These are phyloP conservation scores for Thyatira batis DNA, from an alignment of 2,888 invertebrate species.

Conservation along the genomic window DNA sequence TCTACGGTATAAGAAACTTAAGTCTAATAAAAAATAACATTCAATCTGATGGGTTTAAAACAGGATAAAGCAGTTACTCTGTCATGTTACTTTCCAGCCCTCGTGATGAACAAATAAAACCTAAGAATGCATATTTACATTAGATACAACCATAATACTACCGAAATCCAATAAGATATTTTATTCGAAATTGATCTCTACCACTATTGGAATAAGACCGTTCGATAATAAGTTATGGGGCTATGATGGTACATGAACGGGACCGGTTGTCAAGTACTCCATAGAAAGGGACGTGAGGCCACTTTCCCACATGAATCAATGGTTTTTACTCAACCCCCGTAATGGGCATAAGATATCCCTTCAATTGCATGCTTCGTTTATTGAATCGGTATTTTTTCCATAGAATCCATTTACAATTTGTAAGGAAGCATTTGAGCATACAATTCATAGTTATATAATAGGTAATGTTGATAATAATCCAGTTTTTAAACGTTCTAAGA, in stretches of 20 bases:
- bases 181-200: background rate
- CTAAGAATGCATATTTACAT: background rate
- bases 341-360: slow-evolving; percentile 12
- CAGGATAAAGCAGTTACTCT: background rate
- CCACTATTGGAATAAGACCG: background rate
- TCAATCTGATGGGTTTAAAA: too few relatives aligned
- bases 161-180: background rate
- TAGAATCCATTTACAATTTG: background rate
- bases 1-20: too few relatives aligned
- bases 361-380: slow-evolving; percentile 1
- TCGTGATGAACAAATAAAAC: background rate
- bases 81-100: background rate
- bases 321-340: slow-evolving; percentile 45
- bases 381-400: background rate
- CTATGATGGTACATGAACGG: slow-evolving; percentile 9
- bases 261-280: slow-evolving; percentile 42
- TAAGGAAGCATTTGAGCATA: background rate
- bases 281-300: slow-evolving; percentile 54
- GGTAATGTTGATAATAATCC: too few relatives aligned
- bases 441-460: too few relatives aligned
- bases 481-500: too few relatives aligned
- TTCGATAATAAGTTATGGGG: background rate
- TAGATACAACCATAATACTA: background rate
- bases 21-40: too few relatives aligned
- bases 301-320: slow-evolving; percentile 65